phyloP scores from a whole-genome alignment of 2,113 vertebrate species.

The Sakesphorus luctuosus region DNA sequence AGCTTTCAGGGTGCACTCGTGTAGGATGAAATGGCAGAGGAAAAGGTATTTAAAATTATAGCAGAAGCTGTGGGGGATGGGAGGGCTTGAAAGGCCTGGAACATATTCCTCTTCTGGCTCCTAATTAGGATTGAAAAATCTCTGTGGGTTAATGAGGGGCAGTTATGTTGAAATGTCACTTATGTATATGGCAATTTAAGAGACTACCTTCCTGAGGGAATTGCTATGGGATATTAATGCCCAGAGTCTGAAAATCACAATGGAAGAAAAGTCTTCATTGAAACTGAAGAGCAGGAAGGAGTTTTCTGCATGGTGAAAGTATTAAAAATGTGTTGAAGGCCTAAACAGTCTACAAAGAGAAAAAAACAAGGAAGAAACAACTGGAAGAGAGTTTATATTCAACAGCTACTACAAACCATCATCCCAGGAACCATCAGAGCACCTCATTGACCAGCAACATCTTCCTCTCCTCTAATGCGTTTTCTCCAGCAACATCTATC shows the following conservation, averaged over 20 bases:
- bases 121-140: constrained; percentile 35
- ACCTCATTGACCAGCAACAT: not conserved
- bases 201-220: not conserved
- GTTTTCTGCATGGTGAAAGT: not conserved
- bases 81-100: not conserved
- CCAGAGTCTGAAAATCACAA: not conserved
- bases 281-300: not conserved
- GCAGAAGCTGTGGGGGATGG: not conserved
- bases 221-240: not conserved
- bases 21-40: not conserved
- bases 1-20: not conserved
- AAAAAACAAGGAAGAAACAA: not conserved
- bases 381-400: not conserved
- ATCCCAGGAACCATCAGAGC: not conserved
- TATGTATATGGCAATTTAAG: not conserved
- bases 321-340: not conserved
- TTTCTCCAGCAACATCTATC: not conserved
- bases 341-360: not conserved
- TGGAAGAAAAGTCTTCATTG: not conserved
- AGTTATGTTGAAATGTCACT: not conserved
- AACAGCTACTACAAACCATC: not conserved
- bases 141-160: constrained; percentile 10
- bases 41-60: not conserved
- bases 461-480: not conserved
- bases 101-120: not conserved